These are phyloP conservation scores for Sanderia malayensis DNA, from an alignment of 30 jellyfish, hydroid and myxozoan genomes.

Conservation along the genomic window DNA sequence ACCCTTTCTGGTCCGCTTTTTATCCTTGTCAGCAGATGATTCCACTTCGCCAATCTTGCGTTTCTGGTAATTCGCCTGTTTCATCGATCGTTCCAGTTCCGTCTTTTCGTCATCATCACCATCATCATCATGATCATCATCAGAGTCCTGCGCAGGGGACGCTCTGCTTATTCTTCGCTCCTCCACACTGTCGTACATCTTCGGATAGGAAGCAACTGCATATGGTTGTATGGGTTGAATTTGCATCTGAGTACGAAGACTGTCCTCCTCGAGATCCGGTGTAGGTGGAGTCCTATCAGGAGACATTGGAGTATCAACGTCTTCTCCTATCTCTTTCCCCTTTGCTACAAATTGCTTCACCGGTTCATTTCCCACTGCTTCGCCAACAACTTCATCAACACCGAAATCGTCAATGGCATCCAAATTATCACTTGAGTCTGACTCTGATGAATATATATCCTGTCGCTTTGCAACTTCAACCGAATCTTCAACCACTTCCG, in stretches of 20 bases:
- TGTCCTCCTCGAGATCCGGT: slow-evolving; percentile 74
- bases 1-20: slow-evolving; percentile 39
- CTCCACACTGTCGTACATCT: slow-evolving; percentile 12
- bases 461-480: neutral
- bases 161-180: slow-evolving; percentile 8
- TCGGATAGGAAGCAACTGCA: slow-evolving; percentile 40
- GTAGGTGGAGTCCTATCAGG: slow-evolving; percentile 84
- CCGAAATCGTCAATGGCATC: slow-evolving; percentile 73
- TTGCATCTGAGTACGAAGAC: slow-evolving; percentile 32
- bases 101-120: slow-evolving; percentile 64
- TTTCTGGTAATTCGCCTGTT: slow-evolving; percentile 46
- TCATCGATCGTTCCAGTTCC: slow-evolving; percentile 52
- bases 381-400: slow-evolving; percentile 56
- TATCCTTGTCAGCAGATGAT: neutral
- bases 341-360: slow-evolving; percentile 26
- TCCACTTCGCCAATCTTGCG: slow-evolving; percentile 37
- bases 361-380: slow-evolving; percentile 8
- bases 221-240: too few relatives aligned
- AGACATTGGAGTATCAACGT: slow-evolving; percentile 23
- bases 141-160: slow-evolving; percentile 39
- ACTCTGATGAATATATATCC: slow-evolving; percentile 65
- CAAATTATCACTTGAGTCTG: slow-evolving; percentile 74
- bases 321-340: neutral
- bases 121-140: too few relatives aligned
- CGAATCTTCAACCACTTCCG: neutral